A percentile compares a stretch with the other conserved stretches of the same genome.
Evolutionary conservation across 2,113 vertebrate species (phyloP).

Genomic region (Chloropsis hardwickii): DNA sequence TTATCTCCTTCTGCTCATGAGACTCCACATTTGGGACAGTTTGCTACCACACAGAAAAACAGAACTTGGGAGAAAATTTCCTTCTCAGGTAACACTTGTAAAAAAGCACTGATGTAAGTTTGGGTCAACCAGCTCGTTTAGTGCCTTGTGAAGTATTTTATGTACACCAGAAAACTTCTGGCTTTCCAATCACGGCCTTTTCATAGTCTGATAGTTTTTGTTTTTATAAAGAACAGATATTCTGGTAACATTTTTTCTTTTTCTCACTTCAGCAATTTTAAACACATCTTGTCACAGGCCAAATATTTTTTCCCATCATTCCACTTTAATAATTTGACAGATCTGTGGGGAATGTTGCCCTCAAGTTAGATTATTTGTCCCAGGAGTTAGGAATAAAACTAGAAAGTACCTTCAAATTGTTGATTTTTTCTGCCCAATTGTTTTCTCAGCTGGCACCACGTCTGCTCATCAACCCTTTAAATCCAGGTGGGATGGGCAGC

Average conservation of each 20-base stretch:
- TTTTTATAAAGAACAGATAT: neutral
- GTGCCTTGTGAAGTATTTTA: neutral
- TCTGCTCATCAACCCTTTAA: neutral
- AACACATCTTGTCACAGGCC: neutral
- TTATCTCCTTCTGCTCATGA: neutral
- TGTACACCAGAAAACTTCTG: neutral
- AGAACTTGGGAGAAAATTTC: neutral
- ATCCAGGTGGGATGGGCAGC: neutral
- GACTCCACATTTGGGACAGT: neutral
- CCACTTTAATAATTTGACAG: neutral
- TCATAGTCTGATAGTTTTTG: neutral
- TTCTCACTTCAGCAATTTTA: constrained; percentile 15
- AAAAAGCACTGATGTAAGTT: neutral
- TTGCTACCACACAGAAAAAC: neutral
- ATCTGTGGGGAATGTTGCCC: neutral
- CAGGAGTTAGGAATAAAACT: neutral
- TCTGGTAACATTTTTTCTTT: neutral
- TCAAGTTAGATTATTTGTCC: neutral
- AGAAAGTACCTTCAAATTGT: neutral
- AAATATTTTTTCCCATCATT: neutral
- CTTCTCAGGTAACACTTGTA: neutral
- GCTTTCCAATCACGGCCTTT: neutral
- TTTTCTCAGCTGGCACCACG: neutral
- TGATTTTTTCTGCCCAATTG: neutral
- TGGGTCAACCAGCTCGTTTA: neutral